phyloP scores from a whole-genome alignment of 1,140 invertebrate genomes.

The Anagrus nilaparvatae region DNA sequence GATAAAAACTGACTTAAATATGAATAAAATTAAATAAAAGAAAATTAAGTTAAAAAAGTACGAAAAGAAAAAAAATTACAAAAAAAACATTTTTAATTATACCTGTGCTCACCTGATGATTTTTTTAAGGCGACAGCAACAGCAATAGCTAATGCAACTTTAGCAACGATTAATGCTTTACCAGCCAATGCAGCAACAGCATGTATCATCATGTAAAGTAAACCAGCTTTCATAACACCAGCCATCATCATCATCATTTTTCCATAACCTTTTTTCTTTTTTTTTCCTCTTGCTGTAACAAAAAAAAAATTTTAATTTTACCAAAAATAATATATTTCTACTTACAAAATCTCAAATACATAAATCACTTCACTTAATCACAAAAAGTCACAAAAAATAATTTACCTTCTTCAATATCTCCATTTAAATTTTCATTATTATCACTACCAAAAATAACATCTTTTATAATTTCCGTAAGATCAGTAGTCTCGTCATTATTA shows the following conservation, averaged over 20 bases:
- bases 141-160: constrained; percentile 64
- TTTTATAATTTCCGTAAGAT: no score
- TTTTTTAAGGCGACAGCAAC: constrained; percentile 69
- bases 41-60: no score
- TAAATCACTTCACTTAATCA: no score
- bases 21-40: background rate
- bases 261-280: constrained; percentile 49
- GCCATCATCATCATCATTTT: constrained; percentile 52
- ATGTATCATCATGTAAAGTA: constrained; percentile 64
- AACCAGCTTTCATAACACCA: constrained; percentile 55
- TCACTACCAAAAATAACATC: no score
- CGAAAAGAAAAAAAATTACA: no score
- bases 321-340: no score
- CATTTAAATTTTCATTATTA: no score
- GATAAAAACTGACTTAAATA: no score
- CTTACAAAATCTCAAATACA: background rate
- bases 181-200: constrained; percentile 61
- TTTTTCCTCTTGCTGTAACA: constrained; percentile 32
- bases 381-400: no score
- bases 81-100: no score
- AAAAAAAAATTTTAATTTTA: background rate
- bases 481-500: no score
- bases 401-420: background rate
- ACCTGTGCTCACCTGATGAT: constrained; percentile 47
- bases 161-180: constrained; percentile 61